A percentile compares a stretch with the other conserved stretches of the same genome.
Evolutionary conservation across 1,140 invertebrate genomes (phyloP).

Genomic region (Dreissena polymorpha): DNA sequence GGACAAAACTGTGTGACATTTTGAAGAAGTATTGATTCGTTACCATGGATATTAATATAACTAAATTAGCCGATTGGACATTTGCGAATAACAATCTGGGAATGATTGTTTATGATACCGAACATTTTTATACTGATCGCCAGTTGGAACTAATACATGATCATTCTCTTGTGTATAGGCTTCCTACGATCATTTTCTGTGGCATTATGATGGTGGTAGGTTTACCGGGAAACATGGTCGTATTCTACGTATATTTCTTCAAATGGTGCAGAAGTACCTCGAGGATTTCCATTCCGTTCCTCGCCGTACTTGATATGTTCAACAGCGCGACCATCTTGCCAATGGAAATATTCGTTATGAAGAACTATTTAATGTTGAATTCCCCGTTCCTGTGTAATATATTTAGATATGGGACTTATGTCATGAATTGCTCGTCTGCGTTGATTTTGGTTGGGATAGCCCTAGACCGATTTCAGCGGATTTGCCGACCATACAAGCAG

Average conservation of each 20-base stretch:
- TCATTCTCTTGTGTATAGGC: background rate
- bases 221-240: constrained; percentile 48
- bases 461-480: constrained; percentile 33
- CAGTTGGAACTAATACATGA: too few species aligned
- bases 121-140: too few species aligned
- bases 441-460: constrained; percentile 43
- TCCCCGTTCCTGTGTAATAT: constrained; percentile 37
- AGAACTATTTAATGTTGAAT: constrained; percentile 28
- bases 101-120: too few species aligned
- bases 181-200: constrained; percentile 44
- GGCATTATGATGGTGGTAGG: constrained; percentile 46
- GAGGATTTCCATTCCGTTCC: constrained; percentile 47
- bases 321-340: constrained; percentile 40
- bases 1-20: too few species aligned
- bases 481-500: constrained; percentile 37
- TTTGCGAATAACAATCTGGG: too few species aligned
- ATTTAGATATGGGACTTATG: constrained; percentile 38
- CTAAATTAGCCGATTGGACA: too few species aligned
- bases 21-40: too few species aligned
- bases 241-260: constrained; percentile 50
- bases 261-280: constrained; percentile 51
- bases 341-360: constrained; percentile 51
- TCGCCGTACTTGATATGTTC: constrained; percentile 47
- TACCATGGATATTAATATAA: too few species aligned
- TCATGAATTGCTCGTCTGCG: constrained; percentile 47